Conservation (phyloP, 2,113 vertebrate genomes). For the Neodontobutis hainanensis region DNA sequence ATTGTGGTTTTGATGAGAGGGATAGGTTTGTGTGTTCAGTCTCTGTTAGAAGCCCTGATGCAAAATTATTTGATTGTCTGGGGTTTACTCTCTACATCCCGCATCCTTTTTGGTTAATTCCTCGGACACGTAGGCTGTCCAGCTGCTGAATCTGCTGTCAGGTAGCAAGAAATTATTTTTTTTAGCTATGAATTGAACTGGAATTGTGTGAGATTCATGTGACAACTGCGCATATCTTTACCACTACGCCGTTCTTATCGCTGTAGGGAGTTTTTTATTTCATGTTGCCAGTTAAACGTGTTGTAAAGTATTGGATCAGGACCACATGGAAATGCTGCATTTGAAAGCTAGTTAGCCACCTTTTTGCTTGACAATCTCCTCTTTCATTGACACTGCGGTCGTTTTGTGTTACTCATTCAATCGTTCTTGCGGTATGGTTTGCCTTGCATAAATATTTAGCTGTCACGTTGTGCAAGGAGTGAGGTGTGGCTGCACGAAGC, state of each 20-base stretch:
- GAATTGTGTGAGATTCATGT: slow-evolving; percentile 33
- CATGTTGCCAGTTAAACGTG: not conserved
- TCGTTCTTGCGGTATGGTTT: not conserved
- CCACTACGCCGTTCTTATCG: slow-evolving; percentile 31
- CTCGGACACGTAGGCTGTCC: slow-evolving; percentile 8
- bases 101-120: slow-evolving; percentile 7
- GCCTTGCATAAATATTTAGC: not conserved
- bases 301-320: not conserved
- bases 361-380: not conserved
- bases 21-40: slow-evolving; percentile 2
- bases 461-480: slow-evolving; percentile 22
- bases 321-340: not conserved
- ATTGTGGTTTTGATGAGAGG: not conserved
- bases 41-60: not conserved
- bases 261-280: no score
- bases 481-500: slow-evolving; percentile 64
- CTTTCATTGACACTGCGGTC: slow-evolving; percentile 7
- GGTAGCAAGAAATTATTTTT: not conserved
- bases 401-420: not conserved
- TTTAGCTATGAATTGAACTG: not conserved
- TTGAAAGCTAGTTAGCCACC: not conserved
- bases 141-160: slow-evolving; percentile 1
- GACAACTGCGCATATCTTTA: not conserved
- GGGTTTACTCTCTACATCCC: slow-evolving; percentile 1
- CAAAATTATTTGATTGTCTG: not conserved